A percentile compares a stretch with the other conserved stretches of the same genome.
Evolutionary conservation across 2,888 invertebrate species (phyloP).

Genomic region (Flexamia atlantica): DNA sequence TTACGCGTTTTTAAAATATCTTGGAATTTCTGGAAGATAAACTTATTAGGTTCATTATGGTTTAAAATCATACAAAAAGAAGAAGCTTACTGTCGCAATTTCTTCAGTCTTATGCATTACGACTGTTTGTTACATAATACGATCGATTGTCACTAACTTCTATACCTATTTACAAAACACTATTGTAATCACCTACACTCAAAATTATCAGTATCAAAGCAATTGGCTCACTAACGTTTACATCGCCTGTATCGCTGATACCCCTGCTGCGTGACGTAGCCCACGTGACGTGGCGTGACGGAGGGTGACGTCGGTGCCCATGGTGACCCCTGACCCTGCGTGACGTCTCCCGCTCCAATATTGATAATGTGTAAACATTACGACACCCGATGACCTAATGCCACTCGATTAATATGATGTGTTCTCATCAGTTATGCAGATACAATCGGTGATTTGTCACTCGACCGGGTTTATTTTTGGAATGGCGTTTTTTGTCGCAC

Average conservation of each 20-base stretch:
- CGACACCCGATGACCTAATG: slow-evolving; percentile 25
- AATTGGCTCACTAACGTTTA: background rate
- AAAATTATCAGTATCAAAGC: too few relatives aligned
- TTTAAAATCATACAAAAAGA: too few relatives aligned
- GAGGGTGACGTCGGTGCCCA: background rate
- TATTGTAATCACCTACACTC: too few relatives aligned
- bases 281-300: background rate
- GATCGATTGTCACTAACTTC: too few relatives aligned
- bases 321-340: slow-evolving; percentile 26
- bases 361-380: slow-evolving; percentile 48
- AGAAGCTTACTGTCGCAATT: too few relatives aligned
- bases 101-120: too few relatives aligned
- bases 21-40: too few relatives aligned
- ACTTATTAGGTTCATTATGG: too few relatives aligned
- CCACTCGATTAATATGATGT: background rate
- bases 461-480: background rate
- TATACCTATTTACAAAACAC: too few relatives aligned
- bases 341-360: slow-evolving; percentile 25
- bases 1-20: too few relatives aligned
- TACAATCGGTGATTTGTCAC: background rate
- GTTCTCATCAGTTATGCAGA: background rate
- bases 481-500: background rate
- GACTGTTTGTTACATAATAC: too few relatives aligned
- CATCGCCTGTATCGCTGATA: background rate
- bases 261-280: background rate